These are phyloP conservation scores for Gallinago media DNA, from an alignment of 2,113 vertebrate species.

Conservation along the genomic window DNA sequence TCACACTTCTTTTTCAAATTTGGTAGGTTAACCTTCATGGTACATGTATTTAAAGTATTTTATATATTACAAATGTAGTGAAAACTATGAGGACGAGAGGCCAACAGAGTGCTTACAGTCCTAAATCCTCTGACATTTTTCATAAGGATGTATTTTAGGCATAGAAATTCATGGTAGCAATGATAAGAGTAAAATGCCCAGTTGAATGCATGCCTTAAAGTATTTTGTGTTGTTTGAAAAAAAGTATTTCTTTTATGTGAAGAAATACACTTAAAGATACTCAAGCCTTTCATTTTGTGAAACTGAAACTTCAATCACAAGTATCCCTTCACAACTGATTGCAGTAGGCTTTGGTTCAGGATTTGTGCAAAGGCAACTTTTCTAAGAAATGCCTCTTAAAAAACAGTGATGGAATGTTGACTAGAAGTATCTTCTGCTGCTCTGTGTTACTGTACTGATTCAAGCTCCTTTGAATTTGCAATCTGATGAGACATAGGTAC, in stretches of 20 bases:
- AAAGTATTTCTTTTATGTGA: neutral
- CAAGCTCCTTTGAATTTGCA: neutral
- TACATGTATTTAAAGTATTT: neutral
- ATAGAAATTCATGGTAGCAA: neutral
- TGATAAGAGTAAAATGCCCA: neutral
- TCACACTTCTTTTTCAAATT: neutral
- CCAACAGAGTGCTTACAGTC: neutral
- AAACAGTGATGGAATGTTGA: neutral
- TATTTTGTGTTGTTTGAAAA: neutral
- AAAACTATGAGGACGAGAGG: neutral
- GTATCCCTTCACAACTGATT: neutral
- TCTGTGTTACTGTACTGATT: neutral
- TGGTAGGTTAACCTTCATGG: neutral
- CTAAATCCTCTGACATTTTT: neutral
- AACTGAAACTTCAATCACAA: neutral
- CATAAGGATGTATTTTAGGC: neutral
- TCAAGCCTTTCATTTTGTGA: neutral
- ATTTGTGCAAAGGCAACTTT: neutral
- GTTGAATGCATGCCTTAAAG: neutral
- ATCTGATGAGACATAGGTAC: fast-evolving
- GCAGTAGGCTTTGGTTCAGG: neutral
- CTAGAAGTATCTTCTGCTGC: neutral
- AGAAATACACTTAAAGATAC: neutral
- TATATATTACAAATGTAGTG: neutral
- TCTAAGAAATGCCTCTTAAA: neutral